These are phyloP conservation scores for Drosophila jambulina DNA, from an alignment of 1,140 invertebrate species.

Conservation along the genomic window DNA sequence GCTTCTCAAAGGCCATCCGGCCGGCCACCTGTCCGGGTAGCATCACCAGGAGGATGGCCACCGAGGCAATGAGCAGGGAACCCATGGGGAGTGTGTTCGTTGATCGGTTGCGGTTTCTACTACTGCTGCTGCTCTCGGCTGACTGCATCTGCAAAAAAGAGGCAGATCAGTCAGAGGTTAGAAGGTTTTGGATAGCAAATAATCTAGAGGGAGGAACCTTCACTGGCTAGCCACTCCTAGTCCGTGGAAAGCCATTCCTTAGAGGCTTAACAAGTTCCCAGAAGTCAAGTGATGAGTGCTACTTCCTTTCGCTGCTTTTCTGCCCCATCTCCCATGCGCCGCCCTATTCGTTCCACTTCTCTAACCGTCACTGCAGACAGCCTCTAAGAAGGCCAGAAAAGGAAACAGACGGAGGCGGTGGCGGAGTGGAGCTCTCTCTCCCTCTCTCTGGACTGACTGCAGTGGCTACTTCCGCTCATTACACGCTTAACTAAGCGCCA, in stretches of 20 bases:
- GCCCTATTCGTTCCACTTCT: constrained; percentile 24
- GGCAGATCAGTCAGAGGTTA: neutral
- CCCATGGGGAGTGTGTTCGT: constrained; percentile 28
- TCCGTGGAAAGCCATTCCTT: neutral
- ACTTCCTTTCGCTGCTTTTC: constrained; percentile 8
- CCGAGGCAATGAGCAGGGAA: constrained; percentile 27
- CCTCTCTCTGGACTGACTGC: constrained; percentile 9
- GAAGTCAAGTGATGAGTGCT: constrained; percentile 15
- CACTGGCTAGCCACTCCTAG: neutral
- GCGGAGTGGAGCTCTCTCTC: neutral
- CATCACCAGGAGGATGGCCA: constrained; percentile 48
- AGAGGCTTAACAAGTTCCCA: neutral
- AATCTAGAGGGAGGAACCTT: neutral
- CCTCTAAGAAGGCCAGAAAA: constrained; percentile 7
- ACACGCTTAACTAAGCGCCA: constrained; percentile 76
- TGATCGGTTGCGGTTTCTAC: constrained; percentile 21
- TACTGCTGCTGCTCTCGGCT: constrained; percentile 38
- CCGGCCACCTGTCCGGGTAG: constrained; percentile 81
- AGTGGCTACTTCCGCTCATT: constrained; percentile 68
- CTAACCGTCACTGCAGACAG: constrained; percentile 45
- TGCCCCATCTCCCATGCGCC: constrained; percentile 4
- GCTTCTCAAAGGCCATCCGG: constrained; percentile 95
- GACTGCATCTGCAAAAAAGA: constrained; percentile 38
- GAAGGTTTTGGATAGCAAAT: neutral
- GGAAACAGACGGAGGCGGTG: neutral